Percentiles rank a stretch among this genome's conserved stretches.
These are phyloP conservation scores for Rotaria macrura DNA, from an alignment of 2,888 invertebrate genomes.

Conservation along the genomic window DNA sequence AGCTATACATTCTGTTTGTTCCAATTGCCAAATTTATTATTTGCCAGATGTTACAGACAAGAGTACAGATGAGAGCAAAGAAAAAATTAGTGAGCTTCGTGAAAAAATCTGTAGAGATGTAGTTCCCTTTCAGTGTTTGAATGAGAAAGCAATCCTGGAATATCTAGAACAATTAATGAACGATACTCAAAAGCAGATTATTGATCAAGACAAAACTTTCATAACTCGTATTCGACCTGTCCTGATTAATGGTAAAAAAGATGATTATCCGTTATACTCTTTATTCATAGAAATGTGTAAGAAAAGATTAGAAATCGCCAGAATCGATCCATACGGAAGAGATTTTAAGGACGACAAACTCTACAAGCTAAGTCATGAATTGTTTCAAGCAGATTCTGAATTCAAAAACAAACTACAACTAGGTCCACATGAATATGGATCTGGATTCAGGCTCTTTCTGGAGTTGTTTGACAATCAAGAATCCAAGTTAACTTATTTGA, in stretches of 20 bases:
- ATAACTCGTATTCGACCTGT: background rate
- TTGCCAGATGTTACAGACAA: background rate
- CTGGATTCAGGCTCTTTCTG: background rate
- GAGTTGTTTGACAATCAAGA: background rate
- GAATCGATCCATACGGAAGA: background rate
- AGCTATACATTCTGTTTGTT: background rate
- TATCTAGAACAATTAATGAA: background rate
- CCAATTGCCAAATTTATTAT: background rate
- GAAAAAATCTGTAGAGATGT: background rate
- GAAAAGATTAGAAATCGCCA: background rate
- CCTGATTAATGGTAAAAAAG: background rate
- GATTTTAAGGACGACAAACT: background rate
- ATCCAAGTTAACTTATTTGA: background rate
- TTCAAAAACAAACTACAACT: background rate
- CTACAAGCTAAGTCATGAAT: background rate
- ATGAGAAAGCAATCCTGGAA: background rate
- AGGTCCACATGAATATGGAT: background rate
- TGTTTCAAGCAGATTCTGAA: background rate
- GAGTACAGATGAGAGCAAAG: background rate
- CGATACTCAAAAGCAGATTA: background rate
- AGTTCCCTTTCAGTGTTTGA: background rate
- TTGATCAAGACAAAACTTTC: background rate
- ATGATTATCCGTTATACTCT: background rate
- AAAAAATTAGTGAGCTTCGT: background rate
- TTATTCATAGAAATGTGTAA: background rate